Evolutionary conservation across 1,140 invertebrate species (phyloP).

Genomic region (Rhyacophila brunnea): DNA sequence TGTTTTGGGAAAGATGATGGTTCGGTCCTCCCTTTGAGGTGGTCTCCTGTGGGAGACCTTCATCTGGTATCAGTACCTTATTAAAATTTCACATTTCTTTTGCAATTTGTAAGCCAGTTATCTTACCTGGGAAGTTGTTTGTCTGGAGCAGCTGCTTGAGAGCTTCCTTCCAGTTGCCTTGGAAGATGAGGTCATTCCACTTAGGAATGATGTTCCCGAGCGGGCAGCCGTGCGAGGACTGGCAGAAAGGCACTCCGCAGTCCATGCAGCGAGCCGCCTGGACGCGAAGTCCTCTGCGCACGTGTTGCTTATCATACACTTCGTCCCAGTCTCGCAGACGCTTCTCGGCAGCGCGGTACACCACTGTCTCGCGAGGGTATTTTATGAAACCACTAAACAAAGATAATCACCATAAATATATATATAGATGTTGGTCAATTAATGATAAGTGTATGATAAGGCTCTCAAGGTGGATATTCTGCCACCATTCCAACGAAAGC

Average conservation of each 20-base stretch:
- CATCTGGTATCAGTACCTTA: too few relatives aligned
- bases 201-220: constrained; percentile 98
- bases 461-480: too few relatives aligned
- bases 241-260: constrained; percentile 98
- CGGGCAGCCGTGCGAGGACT: constrained; percentile 92
- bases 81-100: too few relatives aligned
- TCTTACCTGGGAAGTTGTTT: constrained; percentile 91
- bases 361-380: constrained; percentile 82
- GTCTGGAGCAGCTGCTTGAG: constrained; percentile 93
- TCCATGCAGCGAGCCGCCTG: constrained; percentile 99
- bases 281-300: constrained; percentile 82
- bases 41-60: too few relatives aligned
- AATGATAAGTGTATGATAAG: too few relatives aligned
- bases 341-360: constrained; percentile 81
- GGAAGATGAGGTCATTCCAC: constrained; percentile 97
- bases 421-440: too few relatives aligned
- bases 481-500: too few relatives aligned
- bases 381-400: constrained; percentile 90
- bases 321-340: constrained; percentile 95
- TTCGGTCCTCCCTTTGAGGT: too few relatives aligned
- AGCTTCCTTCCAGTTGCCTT: constrained; percentile 96
- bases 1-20: too few relatives aligned
- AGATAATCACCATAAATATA: too few relatives aligned
- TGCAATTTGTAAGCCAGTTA: too few relatives aligned
- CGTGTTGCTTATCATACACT: constrained; percentile 86